Conservation (phyloP, 2,797 vertebrate genomes). For the Rhinella marina region DNA sequence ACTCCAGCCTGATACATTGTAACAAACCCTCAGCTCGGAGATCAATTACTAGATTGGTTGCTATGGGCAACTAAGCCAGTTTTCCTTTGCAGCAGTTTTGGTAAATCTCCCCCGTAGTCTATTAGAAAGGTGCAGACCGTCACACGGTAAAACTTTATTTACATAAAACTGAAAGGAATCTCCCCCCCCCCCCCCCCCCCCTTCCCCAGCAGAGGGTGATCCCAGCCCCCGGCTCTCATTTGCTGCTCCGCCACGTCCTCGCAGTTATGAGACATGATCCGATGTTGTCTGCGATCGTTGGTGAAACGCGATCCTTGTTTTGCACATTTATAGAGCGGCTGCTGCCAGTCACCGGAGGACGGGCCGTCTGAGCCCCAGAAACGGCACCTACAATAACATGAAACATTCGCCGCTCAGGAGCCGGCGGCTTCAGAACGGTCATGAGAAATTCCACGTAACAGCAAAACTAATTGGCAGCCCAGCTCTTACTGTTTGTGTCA, state of each 20-base stretch:
- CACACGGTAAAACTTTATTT: not conserved
- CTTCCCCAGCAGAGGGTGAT: not conserved
- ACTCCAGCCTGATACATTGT: no score
- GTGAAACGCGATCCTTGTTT: conserved; percentile 49
- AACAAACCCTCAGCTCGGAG: no score
- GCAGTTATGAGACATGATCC: conserved; percentile 30
- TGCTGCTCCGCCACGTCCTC: not conserved
- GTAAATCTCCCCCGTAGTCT: no score
- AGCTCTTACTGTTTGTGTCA: not conserved
- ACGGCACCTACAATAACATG: not conserved
- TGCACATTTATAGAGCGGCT: conserved; percentile 32
- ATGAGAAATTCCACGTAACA: not conserved
- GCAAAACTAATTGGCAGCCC: not conserved
- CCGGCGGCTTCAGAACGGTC: not conserved
- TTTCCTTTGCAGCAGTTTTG: no score
- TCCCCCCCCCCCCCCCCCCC: not conserved
- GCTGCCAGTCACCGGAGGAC: conserved; percentile 8
- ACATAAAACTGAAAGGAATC: not conserved
- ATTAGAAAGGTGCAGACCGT: not conserved
- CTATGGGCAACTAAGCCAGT: no score
- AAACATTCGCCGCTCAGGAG: not conserved
- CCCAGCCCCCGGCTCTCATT: not conserved
- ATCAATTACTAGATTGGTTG: no score
- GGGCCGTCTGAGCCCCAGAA: not conserved
- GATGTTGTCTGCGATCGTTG: not conserved